Conservation (phyloP, 35 echinoderm and acorn worm genomes). For the Heliocidaris tuberculata region DNA sequence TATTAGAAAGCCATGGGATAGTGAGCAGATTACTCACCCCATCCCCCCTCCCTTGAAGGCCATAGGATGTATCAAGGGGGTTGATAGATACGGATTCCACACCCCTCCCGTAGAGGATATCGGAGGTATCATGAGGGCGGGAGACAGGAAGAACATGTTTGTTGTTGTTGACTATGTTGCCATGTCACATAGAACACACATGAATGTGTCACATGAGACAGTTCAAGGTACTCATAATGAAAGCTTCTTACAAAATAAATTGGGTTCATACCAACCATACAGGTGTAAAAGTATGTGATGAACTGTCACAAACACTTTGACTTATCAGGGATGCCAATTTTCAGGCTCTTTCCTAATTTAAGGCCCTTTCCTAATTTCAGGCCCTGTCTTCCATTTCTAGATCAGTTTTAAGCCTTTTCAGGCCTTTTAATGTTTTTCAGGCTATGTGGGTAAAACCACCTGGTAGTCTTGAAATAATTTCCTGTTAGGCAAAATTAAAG, state of each 20-base stretch:
- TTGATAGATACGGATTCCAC: background rate
- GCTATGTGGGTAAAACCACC: no score
- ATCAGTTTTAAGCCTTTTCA: no score
- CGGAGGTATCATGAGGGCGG: background rate
- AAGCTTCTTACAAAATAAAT: background rate
- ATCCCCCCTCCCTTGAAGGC: background rate
- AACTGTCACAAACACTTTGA: no score
- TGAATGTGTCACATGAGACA: background rate
- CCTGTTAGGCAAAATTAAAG: no score
- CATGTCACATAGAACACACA: background rate
- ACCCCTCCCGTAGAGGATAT: constrained; percentile 7
- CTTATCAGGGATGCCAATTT: no score
- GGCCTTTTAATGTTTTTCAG: no score
- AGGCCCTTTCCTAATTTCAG: no score
- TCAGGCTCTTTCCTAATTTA: no score
- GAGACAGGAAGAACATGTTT: background rate
- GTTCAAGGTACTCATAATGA: background rate
- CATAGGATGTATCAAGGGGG: background rate
- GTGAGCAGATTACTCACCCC: background rate
- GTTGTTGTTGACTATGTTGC: constrained; percentile 3
- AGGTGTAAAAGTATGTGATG: background rate
- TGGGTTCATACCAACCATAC: background rate
- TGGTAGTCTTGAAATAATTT: no score
- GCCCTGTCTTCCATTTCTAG: no score
- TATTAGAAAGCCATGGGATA: no score